These are phyloP conservation scores for Chaetodon trifasciatus DNA, from an alignment of 2,797 vertebrate genomes.

Conservation along the genomic window DNA sequence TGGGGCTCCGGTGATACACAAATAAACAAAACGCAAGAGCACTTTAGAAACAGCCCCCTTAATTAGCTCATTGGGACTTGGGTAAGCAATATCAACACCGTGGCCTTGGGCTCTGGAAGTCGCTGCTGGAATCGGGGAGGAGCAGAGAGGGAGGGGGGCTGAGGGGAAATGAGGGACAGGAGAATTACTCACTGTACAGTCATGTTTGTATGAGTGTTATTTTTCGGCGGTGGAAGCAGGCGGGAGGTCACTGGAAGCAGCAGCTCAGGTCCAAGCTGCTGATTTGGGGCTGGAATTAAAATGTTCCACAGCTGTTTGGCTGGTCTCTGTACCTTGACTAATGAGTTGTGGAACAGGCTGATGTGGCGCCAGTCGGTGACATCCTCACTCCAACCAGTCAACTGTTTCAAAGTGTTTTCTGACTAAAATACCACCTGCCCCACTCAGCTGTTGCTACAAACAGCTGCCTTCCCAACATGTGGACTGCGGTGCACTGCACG, in stretches of 20 bases:
- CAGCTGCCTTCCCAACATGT: constrained; percentile 69
- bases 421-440: constrained; percentile 79
- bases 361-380: constrained; percentile 67
- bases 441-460: constrained; percentile 75
- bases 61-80: constrained; percentile 82
- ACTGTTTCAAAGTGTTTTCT: constrained; percentile 78
- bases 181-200: constrained; percentile 46
- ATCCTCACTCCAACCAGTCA: constrained; percentile 71
- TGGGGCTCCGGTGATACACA: constrained; percentile 75
- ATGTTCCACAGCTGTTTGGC: constrained; percentile 81
- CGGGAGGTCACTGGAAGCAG: constrained; percentile 62
- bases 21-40: constrained; percentile 81
- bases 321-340: constrained; percentile 74
- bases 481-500: constrained; percentile 13
- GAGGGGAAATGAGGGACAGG: constrained; percentile 41
- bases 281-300: constrained; percentile 74
- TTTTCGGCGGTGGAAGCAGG: constrained; percentile 38
- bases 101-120: constrained; percentile 66
- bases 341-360: constrained; percentile 78
- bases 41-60: constrained; percentile 78
- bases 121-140: constrained; percentile 43
- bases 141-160: neutral
- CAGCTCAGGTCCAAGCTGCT: constrained; percentile 61
- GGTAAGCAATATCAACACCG: constrained; percentile 71
- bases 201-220: constrained; percentile 49